These are phyloP conservation scores for Plebejus melissa DNA, from an alignment of 2,888 invertebrate genomes.

Conservation along the genomic window DNA sequence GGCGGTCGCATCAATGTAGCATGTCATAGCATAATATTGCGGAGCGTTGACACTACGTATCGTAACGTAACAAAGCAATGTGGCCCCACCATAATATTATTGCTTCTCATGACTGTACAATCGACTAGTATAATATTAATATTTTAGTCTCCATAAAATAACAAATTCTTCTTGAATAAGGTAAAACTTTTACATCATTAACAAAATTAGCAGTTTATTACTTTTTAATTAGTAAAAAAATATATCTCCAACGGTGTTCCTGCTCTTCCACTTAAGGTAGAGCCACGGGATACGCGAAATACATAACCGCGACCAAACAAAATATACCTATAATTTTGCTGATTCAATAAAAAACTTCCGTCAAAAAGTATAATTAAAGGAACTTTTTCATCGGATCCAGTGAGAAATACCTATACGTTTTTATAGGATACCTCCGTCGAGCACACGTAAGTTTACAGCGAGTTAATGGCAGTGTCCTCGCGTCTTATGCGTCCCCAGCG, in stretches of 20 bases:
- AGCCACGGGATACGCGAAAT: too few relatives aligned
- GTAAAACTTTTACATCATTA: too few relatives aligned
- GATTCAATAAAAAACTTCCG: background rate
- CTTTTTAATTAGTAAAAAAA: background rate
- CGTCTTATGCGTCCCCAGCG: slow-evolving; percentile 34
- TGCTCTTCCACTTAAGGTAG: too few relatives aligned
- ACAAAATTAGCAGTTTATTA: too few relatives aligned
- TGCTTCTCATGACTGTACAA: too few relatives aligned
- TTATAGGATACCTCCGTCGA: background rate
- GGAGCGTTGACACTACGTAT: background rate
- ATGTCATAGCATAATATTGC: background rate
- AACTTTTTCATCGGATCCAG: background rate
- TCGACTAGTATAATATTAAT: too few relatives aligned
- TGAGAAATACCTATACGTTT: slow-evolving; percentile 5
- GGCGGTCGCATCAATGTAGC: background rate
- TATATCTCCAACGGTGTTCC: too few relatives aligned
- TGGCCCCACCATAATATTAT: background rate
- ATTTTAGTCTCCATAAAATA: too few relatives aligned
- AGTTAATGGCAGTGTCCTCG: slow-evolving; percentile 30
- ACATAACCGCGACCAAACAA: too few relatives aligned
- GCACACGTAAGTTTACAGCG: slow-evolving; percentile 28
- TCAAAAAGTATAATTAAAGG: background rate
- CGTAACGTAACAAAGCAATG: background rate
- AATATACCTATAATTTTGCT: background rate
- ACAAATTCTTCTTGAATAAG: too few relatives aligned